Conservation (phyloP, 2,797 vertebrate genomes). For the Aldrovandia affinis region DNA sequence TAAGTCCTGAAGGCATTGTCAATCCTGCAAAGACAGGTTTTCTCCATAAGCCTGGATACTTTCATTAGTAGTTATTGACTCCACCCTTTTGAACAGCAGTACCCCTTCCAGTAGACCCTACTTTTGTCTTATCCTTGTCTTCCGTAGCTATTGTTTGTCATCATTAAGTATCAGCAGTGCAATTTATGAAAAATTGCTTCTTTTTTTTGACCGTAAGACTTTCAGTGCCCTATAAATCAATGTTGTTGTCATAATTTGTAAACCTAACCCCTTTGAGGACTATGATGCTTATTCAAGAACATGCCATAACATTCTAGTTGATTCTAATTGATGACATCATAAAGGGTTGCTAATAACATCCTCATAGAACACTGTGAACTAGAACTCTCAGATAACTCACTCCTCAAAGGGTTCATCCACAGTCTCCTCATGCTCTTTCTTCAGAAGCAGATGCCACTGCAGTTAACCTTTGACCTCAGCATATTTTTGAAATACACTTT, state of each 20-base stretch:
- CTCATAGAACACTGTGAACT: too few relatives aligned
- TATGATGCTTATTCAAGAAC: too few relatives aligned
- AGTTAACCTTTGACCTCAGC: too few relatives aligned
- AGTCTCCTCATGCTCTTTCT: too few relatives aligned
- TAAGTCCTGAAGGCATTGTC: background rate
- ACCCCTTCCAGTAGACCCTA: background rate
- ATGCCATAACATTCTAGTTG: too few relatives aligned
- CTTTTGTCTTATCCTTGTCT: background rate
- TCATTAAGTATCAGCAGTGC: background rate
- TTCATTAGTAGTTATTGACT: background rate
- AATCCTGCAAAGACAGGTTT: background rate
- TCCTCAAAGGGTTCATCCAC: too few relatives aligned
- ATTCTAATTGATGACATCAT: too few relatives aligned
- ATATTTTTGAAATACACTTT: slow-evolving; percentile 64
- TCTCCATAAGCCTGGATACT: background rate
- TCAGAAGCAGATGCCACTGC: too few relatives aligned
- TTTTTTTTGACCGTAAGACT: background rate
- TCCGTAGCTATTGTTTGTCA: background rate
- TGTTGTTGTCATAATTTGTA: too few relatives aligned
- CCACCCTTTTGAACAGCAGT: background rate
- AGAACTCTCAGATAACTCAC: too few relatives aligned
- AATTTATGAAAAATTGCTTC: background rate
- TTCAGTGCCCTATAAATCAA: background rate
- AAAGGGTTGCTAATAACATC: too few relatives aligned
- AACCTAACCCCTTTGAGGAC: too few relatives aligned